phyloP scores from a whole-genome alignment of 2,797 vertebrate genomes.

The Salarias fasciatus region DNA sequence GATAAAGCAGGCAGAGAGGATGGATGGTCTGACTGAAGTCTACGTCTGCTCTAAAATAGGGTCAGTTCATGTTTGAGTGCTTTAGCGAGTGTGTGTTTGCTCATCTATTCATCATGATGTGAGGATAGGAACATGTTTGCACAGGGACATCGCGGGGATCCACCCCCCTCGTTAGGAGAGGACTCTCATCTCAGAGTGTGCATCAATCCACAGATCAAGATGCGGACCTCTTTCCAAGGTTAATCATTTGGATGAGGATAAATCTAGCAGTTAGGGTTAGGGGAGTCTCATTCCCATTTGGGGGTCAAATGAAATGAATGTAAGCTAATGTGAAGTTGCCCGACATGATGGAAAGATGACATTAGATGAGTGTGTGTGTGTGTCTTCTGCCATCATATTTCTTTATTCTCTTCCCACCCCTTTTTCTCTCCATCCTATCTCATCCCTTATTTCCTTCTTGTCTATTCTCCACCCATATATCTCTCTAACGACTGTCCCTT shows the following conservation, averaged over 20 bases:
- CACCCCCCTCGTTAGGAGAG: too few species aligned
- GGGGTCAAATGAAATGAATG: background rate
- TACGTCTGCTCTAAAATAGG: too few species aligned
- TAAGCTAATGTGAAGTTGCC: background rate
- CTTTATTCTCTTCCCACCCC: slow-evolving; percentile 17
- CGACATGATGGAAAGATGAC: background rate
- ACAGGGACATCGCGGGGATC: too few species aligned
- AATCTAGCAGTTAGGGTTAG: background rate
- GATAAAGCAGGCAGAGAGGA: too few species aligned
- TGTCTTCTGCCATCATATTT: slow-evolving; percentile 42
- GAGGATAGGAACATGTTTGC: too few species aligned
- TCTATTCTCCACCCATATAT: slow-evolving; percentile 61
- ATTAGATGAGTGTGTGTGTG: background rate
- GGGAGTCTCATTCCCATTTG: too few species aligned
- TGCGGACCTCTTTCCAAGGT: background rate
- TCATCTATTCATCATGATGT: too few species aligned
- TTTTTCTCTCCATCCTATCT: slow-evolving; percentile 25
- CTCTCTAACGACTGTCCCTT: slow-evolving; percentile 70
- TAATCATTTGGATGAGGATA: background rate
- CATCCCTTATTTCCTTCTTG: slow-evolving; percentile 26
- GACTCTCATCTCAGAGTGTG: too few species aligned
- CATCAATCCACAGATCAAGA: too few species aligned
- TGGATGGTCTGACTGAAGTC: too few species aligned
- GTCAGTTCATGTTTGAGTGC: too few species aligned
- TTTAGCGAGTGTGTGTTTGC: too few species aligned